These are phyloP conservation scores for Julus scandinavius DNA, from an alignment of 2,888 invertebrate species.

Conservation along the genomic window DNA sequence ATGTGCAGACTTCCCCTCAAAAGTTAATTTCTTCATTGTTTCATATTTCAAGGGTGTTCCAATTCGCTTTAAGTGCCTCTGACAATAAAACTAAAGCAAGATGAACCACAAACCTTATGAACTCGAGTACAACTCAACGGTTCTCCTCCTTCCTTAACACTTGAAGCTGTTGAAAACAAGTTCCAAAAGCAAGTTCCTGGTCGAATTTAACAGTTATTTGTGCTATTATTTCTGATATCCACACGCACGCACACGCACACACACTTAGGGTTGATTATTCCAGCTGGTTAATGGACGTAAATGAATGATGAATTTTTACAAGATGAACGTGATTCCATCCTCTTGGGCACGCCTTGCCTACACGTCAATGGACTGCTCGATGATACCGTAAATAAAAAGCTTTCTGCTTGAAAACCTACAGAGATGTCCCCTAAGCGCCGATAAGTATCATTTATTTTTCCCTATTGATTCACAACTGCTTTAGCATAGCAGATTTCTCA, in stretches of 20 bases:
- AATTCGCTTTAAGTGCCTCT: too few relatives aligned
- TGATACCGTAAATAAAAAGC: not conserved
- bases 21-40: too few relatives aligned
- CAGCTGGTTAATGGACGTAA: constrained; percentile 33
- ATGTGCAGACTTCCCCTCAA: too few relatives aligned
- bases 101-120: not conserved
- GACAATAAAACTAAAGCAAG: not conserved
- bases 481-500: not conserved
- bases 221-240: constrained; percentile 5
- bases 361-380: not conserved
- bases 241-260: not conserved
- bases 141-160: not conserved
- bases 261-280: constrained; percentile 6
- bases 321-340: not conserved
- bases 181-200: not conserved
- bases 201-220: not conserved
- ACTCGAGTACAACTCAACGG: not conserved
- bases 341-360: too few relatives aligned
- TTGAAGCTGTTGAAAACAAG: not conserved
- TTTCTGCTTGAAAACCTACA: not conserved
- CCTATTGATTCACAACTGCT: constrained; percentile 9
- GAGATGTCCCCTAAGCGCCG: constrained; percentile 2
- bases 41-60: too few relatives aligned
- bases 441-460: not conserved
- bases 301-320: constrained; percentile 27